Conservation (phyloP, 1,140 invertebrate species). For the Zaprionus ornatus region DNA sequence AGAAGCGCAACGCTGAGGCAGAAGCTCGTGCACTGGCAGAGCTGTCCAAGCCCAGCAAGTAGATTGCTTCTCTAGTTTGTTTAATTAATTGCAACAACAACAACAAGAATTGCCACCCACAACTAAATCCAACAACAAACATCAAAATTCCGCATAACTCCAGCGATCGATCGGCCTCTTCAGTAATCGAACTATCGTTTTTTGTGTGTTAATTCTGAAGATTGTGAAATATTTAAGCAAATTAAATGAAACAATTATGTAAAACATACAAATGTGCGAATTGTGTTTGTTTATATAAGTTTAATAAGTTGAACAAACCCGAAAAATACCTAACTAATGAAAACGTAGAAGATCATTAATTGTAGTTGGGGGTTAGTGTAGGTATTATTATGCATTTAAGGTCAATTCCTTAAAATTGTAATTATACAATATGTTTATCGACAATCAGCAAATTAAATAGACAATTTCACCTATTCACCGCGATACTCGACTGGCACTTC, state of each 20-base stretch:
- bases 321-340: background rate
- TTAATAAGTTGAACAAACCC: background rate
- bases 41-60: conserved; percentile 62
- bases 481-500: background rate
- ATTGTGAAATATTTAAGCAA: conserved; percentile 51
- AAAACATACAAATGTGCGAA: conserved; percentile 30
- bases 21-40: conserved; percentile 72
- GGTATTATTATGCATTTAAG: background rate
- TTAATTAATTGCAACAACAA: conserved; percentile 36
- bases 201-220: conserved; percentile 40
- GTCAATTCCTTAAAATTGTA: background rate
- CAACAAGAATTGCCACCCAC: conserved; percentile 11
- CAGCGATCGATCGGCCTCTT: conserved; percentile 24
- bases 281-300: conserved; percentile 3
- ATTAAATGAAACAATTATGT: conserved; percentile 56
- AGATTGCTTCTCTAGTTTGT: conserved; percentile 36
- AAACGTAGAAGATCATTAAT: background rate
- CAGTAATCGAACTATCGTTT: conserved; percentile 38
- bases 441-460: background rate
- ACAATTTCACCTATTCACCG: background rate
- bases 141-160: conserved; percentile 42
- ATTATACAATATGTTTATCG: background rate
- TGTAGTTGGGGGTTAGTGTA: background rate
- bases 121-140: conserved; percentile 35
- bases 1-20: conserved; percentile 85